phyloP scores from a whole-genome alignment of 2,888 invertebrate species.

The Cataglyphis cursor region DNA sequence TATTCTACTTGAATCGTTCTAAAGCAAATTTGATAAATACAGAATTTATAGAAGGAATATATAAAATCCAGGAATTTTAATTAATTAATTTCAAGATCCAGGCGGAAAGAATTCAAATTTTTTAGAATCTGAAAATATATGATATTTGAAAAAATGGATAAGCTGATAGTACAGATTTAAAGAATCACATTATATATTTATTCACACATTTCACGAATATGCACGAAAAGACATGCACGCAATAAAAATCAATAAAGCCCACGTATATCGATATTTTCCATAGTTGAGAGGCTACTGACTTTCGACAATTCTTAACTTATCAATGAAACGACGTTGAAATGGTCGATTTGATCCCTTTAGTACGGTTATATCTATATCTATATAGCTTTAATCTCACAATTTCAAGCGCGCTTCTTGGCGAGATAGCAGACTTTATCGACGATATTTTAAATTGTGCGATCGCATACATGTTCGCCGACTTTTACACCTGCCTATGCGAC shows the following conservation, averaged over 20 bases:
- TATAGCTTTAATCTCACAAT: slow-evolving; percentile 39
- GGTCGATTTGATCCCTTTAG: slow-evolving; percentile 9
- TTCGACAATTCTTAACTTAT: slow-evolving; percentile 35
- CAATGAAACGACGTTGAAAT: slow-evolving; percentile 22
- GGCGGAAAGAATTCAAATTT: neutral
- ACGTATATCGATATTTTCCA: neutral
- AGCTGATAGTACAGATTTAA: neutral
- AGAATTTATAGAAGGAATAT: neutral
- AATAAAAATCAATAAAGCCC: slow-evolving; percentile 24
- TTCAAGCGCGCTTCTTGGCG: slow-evolving; percentile 9
- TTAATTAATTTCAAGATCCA: slow-evolving; percentile 1
- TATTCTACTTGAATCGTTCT: neutral
- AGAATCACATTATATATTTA: neutral
- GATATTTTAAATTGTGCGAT: slow-evolving; percentile 39
- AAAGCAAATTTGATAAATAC: neutral
- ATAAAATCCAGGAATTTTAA: neutral
- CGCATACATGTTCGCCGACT: slow-evolving; percentile 21
- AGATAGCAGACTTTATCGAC: slow-evolving; percentile 44
- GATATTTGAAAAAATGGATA: neutral
- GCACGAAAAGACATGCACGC: neutral
- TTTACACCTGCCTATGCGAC: slow-evolving; percentile 48
- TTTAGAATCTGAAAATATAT: neutral
- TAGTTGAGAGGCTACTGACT: slow-evolving; percentile 4
- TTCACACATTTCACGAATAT: neutral
- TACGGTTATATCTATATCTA: slow-evolving; percentile 5